Evolutionary conservation across 2,888 invertebrate species (phyloP), one percentile per base, ranked within the genome.

Genomic region (Oeneis ivallda): DNA sequence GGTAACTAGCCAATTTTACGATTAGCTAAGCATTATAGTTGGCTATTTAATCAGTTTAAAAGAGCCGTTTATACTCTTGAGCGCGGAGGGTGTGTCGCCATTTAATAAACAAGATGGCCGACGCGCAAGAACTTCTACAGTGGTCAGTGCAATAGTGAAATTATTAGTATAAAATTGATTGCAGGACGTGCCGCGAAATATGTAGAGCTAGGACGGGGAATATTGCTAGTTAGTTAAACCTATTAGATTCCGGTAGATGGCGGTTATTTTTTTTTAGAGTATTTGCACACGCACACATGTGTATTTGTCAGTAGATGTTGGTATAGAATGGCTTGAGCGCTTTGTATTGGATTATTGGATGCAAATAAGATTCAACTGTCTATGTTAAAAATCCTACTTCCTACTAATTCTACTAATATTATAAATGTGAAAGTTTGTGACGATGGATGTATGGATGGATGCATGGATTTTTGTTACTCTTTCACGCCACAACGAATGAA

Each of bases 21-120:
- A n/a, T n/a, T n/a, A n/a, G n/a, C n/a, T n/a, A n/a, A n/a, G n/a
- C 10, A 49, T 10, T 49, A 17, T 10, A 15, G 7, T 15, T 4
- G 26, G 26, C 3, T 26, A 26, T 26, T 26, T 50, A 13, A 50
- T 50, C 50, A 41, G 13, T 11, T 19, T 34, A 57, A 57, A 43
- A 57, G 56, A 58, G 58, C 65, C 69, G 62, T 66, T 53, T 64
- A 67, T 64, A 67, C 60, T 72, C 69, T 69, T 57, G 66, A 50
- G 58, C 65, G 67, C 61, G 67, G 64, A 69, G 80, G 82, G 82
- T 80, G 83, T 82, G 77, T 72, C 81, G 75, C 76, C 80, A 76
- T 79, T 77, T 75, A 67, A 37, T 41, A 54, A 65, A 0, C 85
- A 87, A 88, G 75, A 87, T 87, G 87, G 87, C 87, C 70, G 81